phyloP scores from a whole-genome alignment of 2,113 vertebrate species.

The Alexandromys fortis region DNA sequence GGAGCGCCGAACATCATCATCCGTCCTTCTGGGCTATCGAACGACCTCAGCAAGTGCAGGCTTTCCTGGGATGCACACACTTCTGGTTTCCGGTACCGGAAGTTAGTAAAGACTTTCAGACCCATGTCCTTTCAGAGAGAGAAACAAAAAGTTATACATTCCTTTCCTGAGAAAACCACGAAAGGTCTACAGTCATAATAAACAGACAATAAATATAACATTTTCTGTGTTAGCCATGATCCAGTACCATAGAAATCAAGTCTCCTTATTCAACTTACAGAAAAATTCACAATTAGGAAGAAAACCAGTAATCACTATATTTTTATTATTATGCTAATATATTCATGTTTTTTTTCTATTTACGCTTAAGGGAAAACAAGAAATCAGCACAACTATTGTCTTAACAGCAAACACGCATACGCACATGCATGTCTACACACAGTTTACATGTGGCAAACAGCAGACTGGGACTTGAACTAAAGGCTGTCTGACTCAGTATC shows the following conservation, averaged over 20 bases:
- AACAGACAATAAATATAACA: background rate
- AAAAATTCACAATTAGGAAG: constrained; percentile 1
- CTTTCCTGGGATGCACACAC: constrained; percentile 66
- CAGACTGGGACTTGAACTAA: background rate
- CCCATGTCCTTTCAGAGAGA: constrained; percentile 86
- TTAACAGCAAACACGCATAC: background rate
- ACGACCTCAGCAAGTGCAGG: fast-evolving
- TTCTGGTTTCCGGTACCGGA: constrained; percentile 80
- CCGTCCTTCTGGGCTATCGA: fast-evolving
- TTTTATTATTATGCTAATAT: background rate
- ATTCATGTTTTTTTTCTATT: background rate
- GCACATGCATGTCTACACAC: background rate
- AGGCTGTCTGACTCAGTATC: background rate
- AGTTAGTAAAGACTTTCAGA: constrained; percentile 86
- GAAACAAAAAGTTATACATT: constrained; percentile 32
- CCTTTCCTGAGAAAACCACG: background rate
- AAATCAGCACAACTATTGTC: background rate
- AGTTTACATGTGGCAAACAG: background rate
- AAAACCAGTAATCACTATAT: background rate
- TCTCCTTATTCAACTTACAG: background rate
- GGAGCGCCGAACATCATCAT: background rate
- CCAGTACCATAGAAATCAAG: background rate
- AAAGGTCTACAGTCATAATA: background rate
- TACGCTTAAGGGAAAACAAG: background rate
- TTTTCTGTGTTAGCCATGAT: background rate